Base-by-base conservation (phyloP, 2,113 vertebrate species). In the Cyprinodon variegatus region DNA sequence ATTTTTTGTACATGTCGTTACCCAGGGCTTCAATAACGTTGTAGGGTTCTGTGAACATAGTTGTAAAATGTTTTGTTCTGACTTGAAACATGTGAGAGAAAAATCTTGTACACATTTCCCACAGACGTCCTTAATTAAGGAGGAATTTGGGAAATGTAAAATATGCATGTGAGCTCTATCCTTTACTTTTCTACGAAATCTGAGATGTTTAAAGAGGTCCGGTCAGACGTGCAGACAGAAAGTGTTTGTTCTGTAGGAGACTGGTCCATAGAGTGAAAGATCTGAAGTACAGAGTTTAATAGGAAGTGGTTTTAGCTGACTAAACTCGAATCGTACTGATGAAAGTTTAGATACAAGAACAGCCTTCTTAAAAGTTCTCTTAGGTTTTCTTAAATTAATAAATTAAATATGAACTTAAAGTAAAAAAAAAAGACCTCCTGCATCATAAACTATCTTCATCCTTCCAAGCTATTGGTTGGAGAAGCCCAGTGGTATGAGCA, bases 111-210 rank as follows among this genome's bases (percentile, higher is more conserved):
- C 46, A 43, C 53, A 4, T 20, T 64, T 60, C 39, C 61, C 36
- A 57, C 75, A 17, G 36, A 36, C n/a, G 22, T 17, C 40, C 0
- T 39, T 41, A 0, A 67, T 61, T 10, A 36, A 0, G 29, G 0
- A 53, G 15, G 68, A 65, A 14, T 65, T 12, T 45, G 38, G 62
- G 45, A 61, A 72, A 72, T 78, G 37, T 43, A 11, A 62, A 53
- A 22, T 14, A 40, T 71, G 76, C 0, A 48, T 40, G 20, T n/a
- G 1, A 12, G 57, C 53, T 66, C 20, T 39, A 37, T 0, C 1
- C 15, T n/a, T 36, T 0, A 36, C 38, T 12, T 41, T 62, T 62
- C 41, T 15, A n/a, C 20, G 59, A 59, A 60, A 61, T 29, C 3
- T 43, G 20, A 70, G 46, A 53, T 4, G 13, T 5, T 11, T 4